A percentile compares a stretch with the other conserved stretches of the same genome.
These are phyloP conservation scores for Daubentonia madagascariensis DNA, from an alignment of 2,113 vertebrate genomes.

Conservation along the genomic window DNA sequence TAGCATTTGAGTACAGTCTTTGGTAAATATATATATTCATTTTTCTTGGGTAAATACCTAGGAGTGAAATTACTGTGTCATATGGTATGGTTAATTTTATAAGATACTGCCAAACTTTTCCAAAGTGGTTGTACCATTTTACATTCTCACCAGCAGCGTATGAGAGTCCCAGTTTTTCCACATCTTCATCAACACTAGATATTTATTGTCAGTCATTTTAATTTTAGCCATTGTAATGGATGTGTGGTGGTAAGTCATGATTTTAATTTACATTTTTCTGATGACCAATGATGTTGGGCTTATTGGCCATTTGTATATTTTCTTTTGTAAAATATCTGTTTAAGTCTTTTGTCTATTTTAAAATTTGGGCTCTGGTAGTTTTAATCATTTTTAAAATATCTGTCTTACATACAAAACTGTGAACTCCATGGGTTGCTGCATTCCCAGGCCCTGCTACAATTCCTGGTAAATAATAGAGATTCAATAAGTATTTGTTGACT, in stretches of 20 bases:
- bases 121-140: background rate
- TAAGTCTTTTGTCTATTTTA: background rate
- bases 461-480: background rate
- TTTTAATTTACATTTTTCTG: conserved; percentile 27
- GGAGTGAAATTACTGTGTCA: background rate
- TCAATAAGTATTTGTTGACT: background rate
- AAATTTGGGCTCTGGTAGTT: background rate
- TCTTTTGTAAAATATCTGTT: conserved; percentile 6
- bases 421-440: background rate
- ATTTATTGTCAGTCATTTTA: background rate
- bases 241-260: background rate
- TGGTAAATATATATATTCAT: background rate
- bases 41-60: background rate
- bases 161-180: background rate
- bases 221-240: background rate
- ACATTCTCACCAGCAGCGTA: background rate
- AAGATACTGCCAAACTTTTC: background rate
- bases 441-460: background rate
- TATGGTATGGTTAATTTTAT: background rate
- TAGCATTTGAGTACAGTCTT: background rate
- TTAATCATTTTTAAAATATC: conserved; percentile 3
- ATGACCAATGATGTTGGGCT: background rate
- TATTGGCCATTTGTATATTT: background rate
- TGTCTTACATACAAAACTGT: background rate
- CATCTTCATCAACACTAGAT: background rate